These are phyloP conservation scores for Ectobius pallidus DNA, from an alignment of 2,888 invertebrate genomes.

Conservation along the genomic window DNA sequence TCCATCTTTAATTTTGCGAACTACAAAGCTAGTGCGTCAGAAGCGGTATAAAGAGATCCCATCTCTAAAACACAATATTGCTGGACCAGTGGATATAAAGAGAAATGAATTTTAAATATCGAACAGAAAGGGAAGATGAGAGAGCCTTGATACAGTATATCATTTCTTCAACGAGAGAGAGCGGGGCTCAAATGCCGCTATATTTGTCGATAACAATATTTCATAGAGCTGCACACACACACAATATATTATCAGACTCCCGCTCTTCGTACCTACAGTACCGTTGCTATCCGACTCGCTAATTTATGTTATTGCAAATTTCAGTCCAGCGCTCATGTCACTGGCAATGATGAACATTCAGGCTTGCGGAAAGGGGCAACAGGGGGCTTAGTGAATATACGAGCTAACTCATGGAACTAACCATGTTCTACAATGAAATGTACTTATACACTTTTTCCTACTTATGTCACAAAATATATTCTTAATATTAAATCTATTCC, in stretches of 20 bases:
- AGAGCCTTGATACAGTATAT: not conserved
- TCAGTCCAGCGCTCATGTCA: slow-evolving; percentile 32
- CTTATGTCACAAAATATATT: too few species aligned
- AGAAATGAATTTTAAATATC: not conserved
- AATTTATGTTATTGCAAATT: slow-evolving; percentile 41
- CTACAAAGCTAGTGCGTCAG: too few species aligned
- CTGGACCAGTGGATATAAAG: not conserved
- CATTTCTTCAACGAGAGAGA: not conserved
- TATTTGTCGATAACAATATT: slow-evolving; percentile 33
- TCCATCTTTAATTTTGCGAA: too few species aligned
- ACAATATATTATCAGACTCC: slow-evolving; percentile 23
- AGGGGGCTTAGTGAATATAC: too few species aligned
- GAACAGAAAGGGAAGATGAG: not conserved
- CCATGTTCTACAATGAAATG: too few species aligned
- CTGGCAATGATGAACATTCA: slow-evolving; percentile 34
- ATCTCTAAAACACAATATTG: not conserved
- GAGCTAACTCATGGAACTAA: too few species aligned
- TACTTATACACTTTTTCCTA: too few species aligned
- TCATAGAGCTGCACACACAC: slow-evolving; percentile 28
- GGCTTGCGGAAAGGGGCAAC: too few species aligned
- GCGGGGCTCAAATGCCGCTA: not conserved
- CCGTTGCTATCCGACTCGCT: slow-evolving; percentile 18
- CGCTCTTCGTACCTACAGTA: not conserved
- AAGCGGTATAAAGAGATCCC: too few species aligned
- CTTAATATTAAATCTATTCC: too few species aligned